Conservation (phyloP, 1,140 invertebrate species). For the Drosophila equinoxialis region DNA sequence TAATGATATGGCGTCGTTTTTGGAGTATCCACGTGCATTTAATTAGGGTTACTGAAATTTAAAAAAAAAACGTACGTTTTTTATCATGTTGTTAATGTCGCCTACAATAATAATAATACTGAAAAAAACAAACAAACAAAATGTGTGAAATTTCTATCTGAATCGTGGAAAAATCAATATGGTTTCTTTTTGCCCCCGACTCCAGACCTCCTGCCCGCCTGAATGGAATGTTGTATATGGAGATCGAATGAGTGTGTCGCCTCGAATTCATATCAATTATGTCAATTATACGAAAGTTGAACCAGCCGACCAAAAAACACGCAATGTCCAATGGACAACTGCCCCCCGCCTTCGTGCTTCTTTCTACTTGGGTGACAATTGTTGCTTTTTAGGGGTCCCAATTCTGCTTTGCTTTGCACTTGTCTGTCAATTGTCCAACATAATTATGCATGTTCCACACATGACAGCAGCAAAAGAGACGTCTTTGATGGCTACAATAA, state of each 20-base stretch:
- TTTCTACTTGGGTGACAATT: conserved; percentile 56
- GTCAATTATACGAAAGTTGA: conserved; percentile 60
- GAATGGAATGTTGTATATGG: not conserved
- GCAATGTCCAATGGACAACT: conserved; percentile 16
- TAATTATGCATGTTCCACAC: conserved; percentile 4
- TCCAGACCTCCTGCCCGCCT: not conserved
- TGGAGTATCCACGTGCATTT: conserved; percentile 61
- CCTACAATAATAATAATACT: conserved; percentile 19
- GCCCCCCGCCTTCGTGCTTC: conserved; percentile 12
- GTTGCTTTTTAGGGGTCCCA: conserved; percentile 17
- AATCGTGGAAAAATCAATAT: conserved; percentile 6
- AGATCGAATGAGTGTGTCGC: conserved; percentile 15
- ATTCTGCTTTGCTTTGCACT: not conserved
- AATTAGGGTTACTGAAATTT: conserved; percentile 58
- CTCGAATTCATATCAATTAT: conserved; percentile 65
- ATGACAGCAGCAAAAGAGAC: not conserved
- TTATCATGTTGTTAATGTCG: conserved; percentile 34
- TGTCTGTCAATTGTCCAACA: not conserved
- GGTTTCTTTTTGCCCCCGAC: not conserved
- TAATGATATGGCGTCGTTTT: conserved; percentile 4
- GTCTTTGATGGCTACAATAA: not conserved
- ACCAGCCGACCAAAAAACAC: conserved; percentile 22
- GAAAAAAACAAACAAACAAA: conserved; percentile 23
- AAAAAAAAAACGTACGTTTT: conserved; percentile 24
- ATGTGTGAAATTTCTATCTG: conserved; percentile 36